phyloP scores from a whole-genome alignment of 2,113 vertebrate genomes.

The Platysteira castanea region DNA sequence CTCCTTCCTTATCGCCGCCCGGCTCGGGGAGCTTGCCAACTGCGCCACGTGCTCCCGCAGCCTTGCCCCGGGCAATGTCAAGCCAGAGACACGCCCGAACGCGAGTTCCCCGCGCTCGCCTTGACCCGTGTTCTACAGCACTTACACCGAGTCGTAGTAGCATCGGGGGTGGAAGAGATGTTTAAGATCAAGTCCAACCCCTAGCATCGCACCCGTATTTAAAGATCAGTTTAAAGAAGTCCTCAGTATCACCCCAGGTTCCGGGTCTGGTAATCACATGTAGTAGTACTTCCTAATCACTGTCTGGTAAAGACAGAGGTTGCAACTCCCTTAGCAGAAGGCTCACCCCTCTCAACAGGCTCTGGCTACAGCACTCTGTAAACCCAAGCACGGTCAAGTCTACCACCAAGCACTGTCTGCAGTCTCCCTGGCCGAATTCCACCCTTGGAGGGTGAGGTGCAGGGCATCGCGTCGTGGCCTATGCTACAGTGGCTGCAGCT shows the following conservation, averaged over 20 bases:
- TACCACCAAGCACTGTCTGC: rapidly evolving
- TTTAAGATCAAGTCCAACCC: neutral
- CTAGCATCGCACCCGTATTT: rapidly evolving
- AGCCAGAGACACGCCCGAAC: rapidly evolving
- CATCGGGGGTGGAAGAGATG: neutral
- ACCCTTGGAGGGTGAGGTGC: too few relatives aligned
- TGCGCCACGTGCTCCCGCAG: neutral
- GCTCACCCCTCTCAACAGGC: neutral
- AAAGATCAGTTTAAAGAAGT: neutral
- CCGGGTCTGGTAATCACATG: rapidly evolving
- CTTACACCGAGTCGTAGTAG: rapidly evolving
- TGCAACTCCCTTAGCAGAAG: rapidly evolving
- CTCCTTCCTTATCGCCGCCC: too few relatives aligned
- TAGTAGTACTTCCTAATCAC: rapidly evolving
- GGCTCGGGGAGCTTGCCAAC: neutral
- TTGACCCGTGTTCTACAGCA: rapidly evolving
- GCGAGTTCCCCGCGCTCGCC: too few relatives aligned
- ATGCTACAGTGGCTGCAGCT: rapidly evolving
- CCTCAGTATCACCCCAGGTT: rapidly evolving
- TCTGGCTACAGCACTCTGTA: rapidly evolving
- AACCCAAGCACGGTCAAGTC: rapidly evolving
- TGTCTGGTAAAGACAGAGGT: neutral
- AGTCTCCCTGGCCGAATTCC: too few relatives aligned
- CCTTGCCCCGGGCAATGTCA: neutral
- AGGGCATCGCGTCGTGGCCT: rapidly evolving